A percentile compares a stretch with the other conserved stretches of the same genome.
phyloP scores from a whole-genome alignment of 2,888 invertebrate genomes.

The Philereme transversata region DNA sequence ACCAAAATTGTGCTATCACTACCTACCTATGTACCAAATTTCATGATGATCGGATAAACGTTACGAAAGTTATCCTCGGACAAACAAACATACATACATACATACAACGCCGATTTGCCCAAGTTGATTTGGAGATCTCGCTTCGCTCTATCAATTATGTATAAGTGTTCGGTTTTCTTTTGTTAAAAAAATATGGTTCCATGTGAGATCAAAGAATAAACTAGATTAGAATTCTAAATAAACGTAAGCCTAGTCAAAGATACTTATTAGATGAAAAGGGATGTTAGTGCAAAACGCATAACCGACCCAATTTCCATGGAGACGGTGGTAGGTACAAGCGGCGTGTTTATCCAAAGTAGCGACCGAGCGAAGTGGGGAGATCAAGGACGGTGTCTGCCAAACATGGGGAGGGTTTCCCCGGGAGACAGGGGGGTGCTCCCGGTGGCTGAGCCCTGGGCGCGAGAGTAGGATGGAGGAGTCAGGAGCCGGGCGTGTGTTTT shows the following conservation, averaged over 20 bases:
- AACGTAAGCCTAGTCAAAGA: constrained; percentile 10
- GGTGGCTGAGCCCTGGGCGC: constrained; percentile 44
- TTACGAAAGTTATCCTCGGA: too few species aligned
- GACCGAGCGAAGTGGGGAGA: constrained; percentile 68
- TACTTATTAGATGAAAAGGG: constrained; percentile 43
- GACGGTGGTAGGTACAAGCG: constrained; percentile 62
- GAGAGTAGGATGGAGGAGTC: constrained; percentile 50
- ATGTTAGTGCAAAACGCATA: constrained; percentile 64
- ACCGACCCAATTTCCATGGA: constrained; percentile 78
- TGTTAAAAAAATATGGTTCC: not conserved
- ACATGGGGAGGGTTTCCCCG: constrained; percentile 82
- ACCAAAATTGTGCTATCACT: too few species aligned
- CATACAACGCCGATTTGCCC: too few species aligned
- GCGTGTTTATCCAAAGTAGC: constrained; percentile 79
- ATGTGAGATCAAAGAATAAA: not conserved
- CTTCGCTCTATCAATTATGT: too few species aligned
- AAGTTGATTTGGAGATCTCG: too few species aligned
- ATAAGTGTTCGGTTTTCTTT: too few species aligned
- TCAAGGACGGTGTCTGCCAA: constrained; percentile 84
- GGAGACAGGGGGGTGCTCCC: constrained; percentile 59
- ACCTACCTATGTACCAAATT: too few species aligned
- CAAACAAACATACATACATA: too few species aligned
- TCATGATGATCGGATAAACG: too few species aligned
- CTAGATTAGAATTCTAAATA: not conserved
- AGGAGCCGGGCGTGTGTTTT: constrained; percentile 66